Percentiles rank a stretch among this genome's conserved stretches.
Evolutionary conservation across 30 jellyfish, hydroid and myxozoan genomes (phyloP).

Genomic region (Sanderia malayensis): DNA sequence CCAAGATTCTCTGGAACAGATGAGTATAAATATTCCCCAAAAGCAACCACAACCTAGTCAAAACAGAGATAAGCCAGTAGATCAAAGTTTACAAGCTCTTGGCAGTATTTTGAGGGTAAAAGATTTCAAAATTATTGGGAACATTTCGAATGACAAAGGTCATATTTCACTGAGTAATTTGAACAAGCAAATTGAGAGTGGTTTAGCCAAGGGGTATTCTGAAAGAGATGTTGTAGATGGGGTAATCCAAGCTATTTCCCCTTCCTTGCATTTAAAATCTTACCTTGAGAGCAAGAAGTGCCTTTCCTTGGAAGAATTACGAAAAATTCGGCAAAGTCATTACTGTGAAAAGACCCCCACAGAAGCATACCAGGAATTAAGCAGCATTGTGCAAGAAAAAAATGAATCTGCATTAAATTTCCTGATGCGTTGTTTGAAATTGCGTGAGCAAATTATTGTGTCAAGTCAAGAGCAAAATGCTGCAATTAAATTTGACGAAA

Average conservation of each 20-base stretch:
- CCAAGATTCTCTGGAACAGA: conserved; percentile 35
- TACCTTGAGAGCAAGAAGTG: conserved; percentile 37
- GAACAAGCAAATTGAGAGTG: conserved; percentile 47
- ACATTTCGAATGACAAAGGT: conserved; percentile 36
- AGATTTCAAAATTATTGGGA: conserved; percentile 37
- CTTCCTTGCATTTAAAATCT: conserved; percentile 40
- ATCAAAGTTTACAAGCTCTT: conserved; percentile 5
- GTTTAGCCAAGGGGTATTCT: conserved; percentile 35
- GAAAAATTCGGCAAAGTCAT: conserved; percentile 40
- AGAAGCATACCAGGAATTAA: conserved; percentile 45
- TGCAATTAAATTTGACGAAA: conserved; percentile 24
- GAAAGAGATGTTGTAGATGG: conserved; percentile 43
- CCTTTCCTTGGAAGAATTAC: conserved; percentile 19
- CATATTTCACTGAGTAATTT: conserved; percentile 21
- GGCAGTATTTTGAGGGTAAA: conserved; percentile 23
- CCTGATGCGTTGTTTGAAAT: conserved; percentile 24
- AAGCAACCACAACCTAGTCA: conserved; percentile 2
- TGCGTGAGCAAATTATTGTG: conserved; percentile 18
- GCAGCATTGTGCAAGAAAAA: conserved; percentile 29
- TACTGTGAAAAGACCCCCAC: conserved; percentile 42
- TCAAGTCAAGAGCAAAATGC: conserved; percentile 41
- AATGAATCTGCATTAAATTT: conserved; percentile 35
- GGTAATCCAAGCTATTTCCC: conserved; percentile 40
- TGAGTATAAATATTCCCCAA: conserved; percentile 23
- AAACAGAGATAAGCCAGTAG: conserved; percentile 22